Base-by-base conservation (phyloP, 2,888 invertebrate species). In the Heliconius ethilla region DNA sequence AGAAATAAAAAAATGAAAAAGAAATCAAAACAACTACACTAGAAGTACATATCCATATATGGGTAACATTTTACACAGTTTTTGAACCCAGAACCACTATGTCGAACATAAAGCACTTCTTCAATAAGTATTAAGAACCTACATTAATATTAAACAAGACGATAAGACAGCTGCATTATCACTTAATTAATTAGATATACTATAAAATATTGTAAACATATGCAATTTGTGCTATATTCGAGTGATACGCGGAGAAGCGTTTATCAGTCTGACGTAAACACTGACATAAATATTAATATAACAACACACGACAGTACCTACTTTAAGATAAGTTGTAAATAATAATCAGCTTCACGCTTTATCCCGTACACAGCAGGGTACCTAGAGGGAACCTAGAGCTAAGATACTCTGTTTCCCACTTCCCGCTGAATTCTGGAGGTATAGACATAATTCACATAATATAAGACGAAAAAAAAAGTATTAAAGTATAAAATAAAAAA, bases 191-290 rank as follows among this genome's bases (percentile, higher is more conserved):
- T 75, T 63, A 70, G 70, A 7, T 13, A 7, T 33, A 40, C 15
- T 40, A 69, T 45, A 45, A 37, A 40, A 69, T 40, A 25, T 51
- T 40, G 45, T 78, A 75, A 75, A 69, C 75, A 75, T 70, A 77
- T 40, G 62, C 67, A 40, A 69, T 62, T 62, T 74, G 77, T 77
- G 67, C 77, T n/a, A 65, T n/a, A 73, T 77, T 62, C 40, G 45
- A 37, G 27, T 66, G 65, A 72, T 65, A 76, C 40, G 70, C 25
- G 40, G 55, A 70, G 29, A 62, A 27, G 27, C 18, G 40, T 62
- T 77, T 77, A 77, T 74, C 37, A 3, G 22, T 45, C 15, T 77
- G 73, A 77, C 77, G 73, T 69, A 73, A 67, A 74, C 37, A 77
- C 67, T 67, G 73, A 73, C 73, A 77, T 74, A 67, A 45, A 73